phyloP scores from a whole-genome alignment of 2,888 invertebrate species.

The Apotomis turbidana region DNA sequence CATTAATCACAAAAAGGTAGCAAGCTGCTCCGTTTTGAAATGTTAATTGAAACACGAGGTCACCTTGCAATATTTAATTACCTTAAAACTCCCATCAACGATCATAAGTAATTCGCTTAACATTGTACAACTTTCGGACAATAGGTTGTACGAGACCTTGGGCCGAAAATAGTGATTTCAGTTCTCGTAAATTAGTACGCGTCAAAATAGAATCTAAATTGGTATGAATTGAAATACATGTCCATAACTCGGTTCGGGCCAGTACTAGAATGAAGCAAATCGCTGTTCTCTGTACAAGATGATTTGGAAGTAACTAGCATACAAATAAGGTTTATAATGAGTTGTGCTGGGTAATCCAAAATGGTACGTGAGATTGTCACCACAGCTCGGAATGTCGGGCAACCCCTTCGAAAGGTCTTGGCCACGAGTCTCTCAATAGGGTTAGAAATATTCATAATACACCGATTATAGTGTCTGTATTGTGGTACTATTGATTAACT shows the following conservation, averaged over 20 bases:
- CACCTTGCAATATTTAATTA: constrained; percentile 34
- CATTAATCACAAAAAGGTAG: background rate
- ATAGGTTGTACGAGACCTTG: constrained; percentile 28
- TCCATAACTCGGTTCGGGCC: constrained; percentile 10
- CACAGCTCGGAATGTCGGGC: constrained; percentile 28
- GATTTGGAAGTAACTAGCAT: background rate
- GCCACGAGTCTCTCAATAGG: constrained; percentile 28
- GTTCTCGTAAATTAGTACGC: constrained; percentile 33
- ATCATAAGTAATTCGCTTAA: constrained; percentile 29
- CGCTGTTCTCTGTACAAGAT: background rate
- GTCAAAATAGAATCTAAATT: constrained; percentile 31
- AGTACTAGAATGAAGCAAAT: constrained; percentile 7
- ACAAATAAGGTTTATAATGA: constrained; percentile 7
- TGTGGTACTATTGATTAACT: too few species aligned
- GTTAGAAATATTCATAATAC: constrained; percentile 8
- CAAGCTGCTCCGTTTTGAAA: background rate
- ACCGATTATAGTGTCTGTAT: too few species aligned
- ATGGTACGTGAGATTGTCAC: constrained; percentile 34
- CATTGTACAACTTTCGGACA: constrained; percentile 35
- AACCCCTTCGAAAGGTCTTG: constrained; percentile 23
- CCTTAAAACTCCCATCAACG: constrained; percentile 34
- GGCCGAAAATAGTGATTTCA: constrained; percentile 29
- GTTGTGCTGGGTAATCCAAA: background rate
- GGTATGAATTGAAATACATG: constrained; percentile 30
- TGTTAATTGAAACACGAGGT: constrained; percentile 18